Conservation (phyloP, 1,140 invertebrate genomes). For the Heliconius hewitsoni region DNA sequence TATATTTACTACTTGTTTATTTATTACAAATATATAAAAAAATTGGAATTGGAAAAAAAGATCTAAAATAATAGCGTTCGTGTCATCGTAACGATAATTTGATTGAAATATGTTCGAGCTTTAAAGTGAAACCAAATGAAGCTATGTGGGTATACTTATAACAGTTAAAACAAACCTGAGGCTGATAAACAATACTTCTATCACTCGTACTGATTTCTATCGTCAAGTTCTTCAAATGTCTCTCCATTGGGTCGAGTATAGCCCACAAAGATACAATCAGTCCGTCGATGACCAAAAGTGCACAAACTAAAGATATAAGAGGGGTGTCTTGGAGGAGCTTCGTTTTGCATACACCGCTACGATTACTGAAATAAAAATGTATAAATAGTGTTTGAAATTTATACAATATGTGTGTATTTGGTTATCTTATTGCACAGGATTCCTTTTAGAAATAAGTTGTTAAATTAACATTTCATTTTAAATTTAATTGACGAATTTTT, state of each 20-base stretch:
- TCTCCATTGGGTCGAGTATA: conserved; percentile 91
- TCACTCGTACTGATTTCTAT: conserved; percentile 89
- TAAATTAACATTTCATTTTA: no score
- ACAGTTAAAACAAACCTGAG: conserved; percentile 84
- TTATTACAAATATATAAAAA: no score
- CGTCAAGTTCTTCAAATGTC: conserved; percentile 91
- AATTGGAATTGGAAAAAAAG: no score
- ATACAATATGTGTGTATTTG: neutral
- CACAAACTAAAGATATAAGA: conserved; percentile 89
- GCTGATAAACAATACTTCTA: conserved; percentile 91
- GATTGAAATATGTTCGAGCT: no score
- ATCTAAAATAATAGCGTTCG: no score
- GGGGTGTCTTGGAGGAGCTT: conserved; percentile 92
- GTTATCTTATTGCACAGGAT: neutral
- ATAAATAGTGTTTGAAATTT: neutral
- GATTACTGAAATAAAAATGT: conserved; percentile 67
- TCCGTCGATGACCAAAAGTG: conserved; percentile 89
- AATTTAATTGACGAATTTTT: no score
- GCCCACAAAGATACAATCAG: conserved; percentile 91
- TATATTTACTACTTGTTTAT: no score
- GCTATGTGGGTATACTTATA: no score
- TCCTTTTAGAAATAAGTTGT: no score
- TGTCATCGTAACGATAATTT: no score
- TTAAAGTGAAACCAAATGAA: no score
- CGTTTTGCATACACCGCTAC: conserved; percentile 83